These are phyloP conservation scores for Siniperca scherzeri DNA, from an alignment of 2,797 vertebrate species.

Conservation along the genomic window DNA sequence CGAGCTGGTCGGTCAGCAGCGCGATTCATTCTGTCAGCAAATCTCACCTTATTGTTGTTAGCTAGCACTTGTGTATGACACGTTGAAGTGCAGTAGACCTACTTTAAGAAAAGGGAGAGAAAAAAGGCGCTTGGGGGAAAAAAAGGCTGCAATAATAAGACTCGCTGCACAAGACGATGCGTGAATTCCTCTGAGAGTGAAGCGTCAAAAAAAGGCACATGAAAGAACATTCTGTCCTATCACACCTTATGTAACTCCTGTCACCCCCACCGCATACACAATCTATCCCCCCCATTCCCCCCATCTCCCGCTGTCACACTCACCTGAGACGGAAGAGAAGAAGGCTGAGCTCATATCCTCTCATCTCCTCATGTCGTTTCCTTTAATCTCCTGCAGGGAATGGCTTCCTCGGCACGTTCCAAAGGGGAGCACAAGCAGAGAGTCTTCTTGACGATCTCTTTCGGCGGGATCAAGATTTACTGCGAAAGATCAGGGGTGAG, in stretches of 20 bases:
- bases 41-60: conserved; percentile 75
- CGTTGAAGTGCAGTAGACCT: conserved; percentile 57
- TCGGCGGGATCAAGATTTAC: conserved; percentile 99
- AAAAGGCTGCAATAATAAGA: conserved; percentile 47
- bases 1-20: conserved; percentile 61
- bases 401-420: conserved; percentile 95
- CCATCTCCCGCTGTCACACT: conserved; percentile 58
- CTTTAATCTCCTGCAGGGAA: conserved; percentile 88
- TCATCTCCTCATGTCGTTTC: conserved; percentile 66
- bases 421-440: conserved; percentile 99
- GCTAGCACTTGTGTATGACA: conserved; percentile 60
- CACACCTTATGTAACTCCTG: conserved; percentile 78
- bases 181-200: conserved; percentile 67
- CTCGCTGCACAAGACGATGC: conserved; percentile 41
- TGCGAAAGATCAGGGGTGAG: conserved; percentile 99
- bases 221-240: conserved; percentile 73
- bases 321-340: conserved; percentile 65
- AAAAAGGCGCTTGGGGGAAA: conserved; percentile 16
- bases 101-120: conserved; percentile 45
- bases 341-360: conserved; percentile 59
- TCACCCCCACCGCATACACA: conserved; percentile 19
- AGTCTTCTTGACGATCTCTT: conserved; percentile 97
- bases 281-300: background rate
- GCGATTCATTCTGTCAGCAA: conserved; percentile 76
- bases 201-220: conserved; percentile 63